Base-by-base conservation (phyloP, 2,113 vertebrate genomes). In the Scytalopus superciliaris region DNA sequence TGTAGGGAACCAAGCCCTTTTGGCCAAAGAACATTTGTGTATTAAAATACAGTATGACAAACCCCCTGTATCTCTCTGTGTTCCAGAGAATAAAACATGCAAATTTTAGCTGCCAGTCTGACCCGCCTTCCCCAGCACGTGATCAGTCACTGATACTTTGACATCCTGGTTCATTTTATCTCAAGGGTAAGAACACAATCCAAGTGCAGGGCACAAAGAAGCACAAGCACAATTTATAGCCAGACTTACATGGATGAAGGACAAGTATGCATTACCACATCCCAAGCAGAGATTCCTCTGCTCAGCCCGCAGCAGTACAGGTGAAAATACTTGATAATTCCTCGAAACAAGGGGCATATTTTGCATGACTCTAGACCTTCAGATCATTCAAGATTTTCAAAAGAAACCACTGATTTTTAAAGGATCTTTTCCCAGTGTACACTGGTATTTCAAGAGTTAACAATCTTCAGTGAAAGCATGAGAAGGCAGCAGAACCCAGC, bases 401-500 rank as follows among this genome's bases (percentile, higher is more conserved):
- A 74, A 33, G 37, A 82, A 72, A 68, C 5, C 21, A 52, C 7
- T 59, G 73, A 25, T 25, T 87, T 82, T 67, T 73, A 31, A 80
- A 87, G 23, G n/a, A 24, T 59, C 45, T 37, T 82, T 52, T 62
- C 16, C 49, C 45, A 24, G 35, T 1, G 1, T 35, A n/a, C 9
- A 3, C n/a, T 68, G 88, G 88, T 64, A 66, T 84, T 79, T 76
- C 57, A 84, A 88, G 93, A 89, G 96, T 95, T 96, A 97, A 97
- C 62, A 85, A 82, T 62, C 55, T 85, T 75, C 50, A 82, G 53
- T 23, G 33, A 50, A 84, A 67, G 50, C 68, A 69, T 9, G 33
- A 4, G 14, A 89, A 77, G 37, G 49, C 40, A 28, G 55, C 50
- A 91, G 84, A 95, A 85, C 30, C 40, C 44, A 69, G 31, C 14